Percentiles rank a stretch among this genome's conserved stretches.
Conservation (phyloP, 2,797 vertebrate genomes). For the Rhyacichthys aspro region DNA sequence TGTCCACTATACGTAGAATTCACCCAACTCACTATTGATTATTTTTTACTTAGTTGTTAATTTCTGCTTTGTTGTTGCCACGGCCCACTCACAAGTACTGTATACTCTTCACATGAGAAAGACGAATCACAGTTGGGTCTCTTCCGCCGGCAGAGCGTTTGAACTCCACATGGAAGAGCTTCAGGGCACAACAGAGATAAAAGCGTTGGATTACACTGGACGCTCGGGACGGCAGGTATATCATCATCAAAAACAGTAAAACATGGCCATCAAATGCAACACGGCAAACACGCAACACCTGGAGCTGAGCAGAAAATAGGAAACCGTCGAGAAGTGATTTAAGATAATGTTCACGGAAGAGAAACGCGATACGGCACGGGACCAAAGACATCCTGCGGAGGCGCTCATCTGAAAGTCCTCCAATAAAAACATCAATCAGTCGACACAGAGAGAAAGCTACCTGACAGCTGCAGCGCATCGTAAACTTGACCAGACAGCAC, state of each 20-base stretch:
- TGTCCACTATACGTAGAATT: not conserved
- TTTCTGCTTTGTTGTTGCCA: not conserved
- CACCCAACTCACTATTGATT: not conserved
- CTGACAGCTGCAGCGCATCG: constrained; percentile 59
- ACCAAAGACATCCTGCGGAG: constrained; percentile 64
- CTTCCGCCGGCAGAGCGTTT: constrained; percentile 47
- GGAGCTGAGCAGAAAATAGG: constrained; percentile 41
- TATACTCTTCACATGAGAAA: constrained; percentile 20
- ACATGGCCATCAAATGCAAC: constrained; percentile 7
- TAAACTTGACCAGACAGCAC: constrained; percentile 30
- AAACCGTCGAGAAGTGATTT: constrained; percentile 49
- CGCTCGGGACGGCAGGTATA: constrained; percentile 30
- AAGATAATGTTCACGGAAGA: constrained; percentile 48
- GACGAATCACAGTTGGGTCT: constrained; percentile 37
- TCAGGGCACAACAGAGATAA: constrained; percentile 44
- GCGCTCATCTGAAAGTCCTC: constrained; percentile 40
- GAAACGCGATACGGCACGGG: constrained; percentile 57
- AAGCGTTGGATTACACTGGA: constrained; percentile 46
- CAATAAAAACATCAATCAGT: constrained; percentile 65
- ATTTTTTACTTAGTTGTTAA: not conserved
- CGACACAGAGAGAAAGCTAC: constrained; percentile 27
- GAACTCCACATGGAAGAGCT: constrained; percentile 59
- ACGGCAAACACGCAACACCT: constrained; percentile 27
- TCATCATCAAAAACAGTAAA: constrained; percentile 28
- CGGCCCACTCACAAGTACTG: not conserved